A percentile compares a stretch with the other conserved stretches of the same genome.
phyloP scores from a whole-genome alignment of 1,140 invertebrate genomes.

The Matsumurasca onukii region DNA sequence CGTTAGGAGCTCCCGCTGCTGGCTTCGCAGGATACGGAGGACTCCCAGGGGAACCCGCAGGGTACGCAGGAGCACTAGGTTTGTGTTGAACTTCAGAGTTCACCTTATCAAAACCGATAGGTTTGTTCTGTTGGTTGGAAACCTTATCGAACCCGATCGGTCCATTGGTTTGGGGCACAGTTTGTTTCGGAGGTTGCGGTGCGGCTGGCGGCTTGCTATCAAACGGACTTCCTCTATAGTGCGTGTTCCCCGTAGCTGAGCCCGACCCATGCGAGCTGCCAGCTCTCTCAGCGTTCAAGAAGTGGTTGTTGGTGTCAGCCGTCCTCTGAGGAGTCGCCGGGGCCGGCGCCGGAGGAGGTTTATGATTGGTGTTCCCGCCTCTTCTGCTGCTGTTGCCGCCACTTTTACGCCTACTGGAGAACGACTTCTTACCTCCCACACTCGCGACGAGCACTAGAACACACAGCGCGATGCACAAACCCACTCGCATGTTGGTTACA shows the following conservation, averaged over 20 bases:
- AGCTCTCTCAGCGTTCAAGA: conserved; percentile 10
- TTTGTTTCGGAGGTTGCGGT: not conserved
- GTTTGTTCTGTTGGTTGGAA: not conserved
- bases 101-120: conserved; percentile 1
- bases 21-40: not conserved
- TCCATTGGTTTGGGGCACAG: conserved; percentile 8
- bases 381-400: not conserved
- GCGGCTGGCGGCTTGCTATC: not conserved
- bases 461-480: not conserved
- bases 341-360: not conserved
- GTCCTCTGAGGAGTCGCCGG: not conserved
- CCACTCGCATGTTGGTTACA: not conserved
- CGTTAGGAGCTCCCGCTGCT: conserved; percentile 2
- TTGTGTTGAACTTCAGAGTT: conserved; percentile 15
- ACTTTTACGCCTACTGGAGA: conserved; percentile 1
- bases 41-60: not conserved
- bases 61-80: conserved; percentile 17
- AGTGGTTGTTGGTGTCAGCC: not conserved
- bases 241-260: not conserved
- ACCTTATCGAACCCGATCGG: conserved; percentile 14
- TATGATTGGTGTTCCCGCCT: not conserved
- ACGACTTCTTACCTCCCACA: not conserved
- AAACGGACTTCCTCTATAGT: conserved; percentile 8
- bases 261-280: not conserved
- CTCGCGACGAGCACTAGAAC: not conserved